Evolutionary conservation across 1,140 invertebrate species (phyloP).

Genomic region (Schlechtendalia chinensis): DNA sequence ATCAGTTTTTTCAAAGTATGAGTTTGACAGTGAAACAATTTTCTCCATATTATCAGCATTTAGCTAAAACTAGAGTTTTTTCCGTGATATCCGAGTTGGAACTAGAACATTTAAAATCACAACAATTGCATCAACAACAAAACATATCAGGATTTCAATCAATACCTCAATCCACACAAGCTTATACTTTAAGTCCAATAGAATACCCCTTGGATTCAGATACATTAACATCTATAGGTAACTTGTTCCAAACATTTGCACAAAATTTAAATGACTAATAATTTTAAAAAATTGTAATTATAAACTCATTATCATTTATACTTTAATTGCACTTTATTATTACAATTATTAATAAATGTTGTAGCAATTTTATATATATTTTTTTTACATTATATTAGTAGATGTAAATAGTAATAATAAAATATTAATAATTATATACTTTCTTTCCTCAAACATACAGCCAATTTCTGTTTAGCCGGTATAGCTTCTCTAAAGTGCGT

Average conservation of each 20-base stretch:
- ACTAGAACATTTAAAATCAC: constrained; percentile 3
- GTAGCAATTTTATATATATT: too few relatives aligned
- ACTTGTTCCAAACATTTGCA: too few relatives aligned
- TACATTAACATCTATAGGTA: too few relatives aligned
- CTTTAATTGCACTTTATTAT: neutral
- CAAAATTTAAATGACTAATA: too few relatives aligned
- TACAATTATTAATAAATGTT: constrained; percentile 6
- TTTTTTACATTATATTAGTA: too few relatives aligned
- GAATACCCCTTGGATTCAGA: too few relatives aligned
- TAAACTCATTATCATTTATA: neutral
- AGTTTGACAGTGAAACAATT: constrained; percentile 7
- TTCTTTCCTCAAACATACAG: neutral
- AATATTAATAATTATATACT: too few relatives aligned
- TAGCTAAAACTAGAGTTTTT: constrained; percentile 15
- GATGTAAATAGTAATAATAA: too few relatives aligned
- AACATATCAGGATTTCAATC: too few relatives aligned
- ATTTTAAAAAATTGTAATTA: neutral
- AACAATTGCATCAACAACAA: neutral
- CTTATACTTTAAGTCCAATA: too few relatives aligned
- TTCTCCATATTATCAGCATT: constrained; percentile 6
- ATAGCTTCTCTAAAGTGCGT: neutral
- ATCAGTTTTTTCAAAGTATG: constrained; percentile 3
- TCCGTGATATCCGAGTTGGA: constrained; percentile 7
- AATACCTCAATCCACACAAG: too few relatives aligned
- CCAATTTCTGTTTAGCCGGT: neutral